Evolutionary conservation across 2,113 vertebrate species (phyloP).

Genomic region (Myiozetetes cayanensis): DNA sequence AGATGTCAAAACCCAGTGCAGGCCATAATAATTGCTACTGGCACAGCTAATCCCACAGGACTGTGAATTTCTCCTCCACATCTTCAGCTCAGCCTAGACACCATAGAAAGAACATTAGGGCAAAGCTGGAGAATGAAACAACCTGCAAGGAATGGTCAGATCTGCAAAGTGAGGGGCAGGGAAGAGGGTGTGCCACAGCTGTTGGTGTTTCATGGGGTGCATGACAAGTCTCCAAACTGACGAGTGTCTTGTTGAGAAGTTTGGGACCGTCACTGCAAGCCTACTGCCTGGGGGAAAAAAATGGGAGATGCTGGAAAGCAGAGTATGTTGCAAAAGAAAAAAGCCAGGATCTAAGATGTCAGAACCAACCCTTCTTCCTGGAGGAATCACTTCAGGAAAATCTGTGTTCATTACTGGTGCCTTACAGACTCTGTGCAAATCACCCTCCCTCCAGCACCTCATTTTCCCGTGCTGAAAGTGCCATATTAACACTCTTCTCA

Average conservation of each 20-base stretch:
- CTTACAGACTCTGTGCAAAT: not conserved
- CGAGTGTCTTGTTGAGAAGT: not conserved
- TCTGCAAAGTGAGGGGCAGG: not conserved
- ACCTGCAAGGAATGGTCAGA: not conserved
- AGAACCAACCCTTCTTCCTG: not conserved
- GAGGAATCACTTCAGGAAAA: not conserved
- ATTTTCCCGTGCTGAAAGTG: not conserved
- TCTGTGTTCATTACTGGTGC: not conserved
- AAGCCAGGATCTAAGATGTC: not conserved
- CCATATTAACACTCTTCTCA: not conserved
- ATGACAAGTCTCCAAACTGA: not conserved
- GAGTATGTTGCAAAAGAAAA: not conserved
- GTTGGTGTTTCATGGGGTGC: not conserved
- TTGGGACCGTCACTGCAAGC: not conserved
- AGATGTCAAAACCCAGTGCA: not conserved
- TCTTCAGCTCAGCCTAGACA: not conserved
- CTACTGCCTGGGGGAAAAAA: not conserved
- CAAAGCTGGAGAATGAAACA: not conserved
- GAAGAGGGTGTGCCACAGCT: not conserved
- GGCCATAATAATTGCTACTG: not conserved
- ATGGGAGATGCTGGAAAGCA: not conserved
- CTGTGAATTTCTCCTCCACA: not conserved
- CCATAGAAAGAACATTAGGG: not conserved
- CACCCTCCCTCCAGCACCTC: not conserved
- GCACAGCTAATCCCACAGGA: not conserved